phyloP scores from a whole-genome alignment of 2,888 invertebrate genomes.

The Hypomecis atomaria region DNA sequence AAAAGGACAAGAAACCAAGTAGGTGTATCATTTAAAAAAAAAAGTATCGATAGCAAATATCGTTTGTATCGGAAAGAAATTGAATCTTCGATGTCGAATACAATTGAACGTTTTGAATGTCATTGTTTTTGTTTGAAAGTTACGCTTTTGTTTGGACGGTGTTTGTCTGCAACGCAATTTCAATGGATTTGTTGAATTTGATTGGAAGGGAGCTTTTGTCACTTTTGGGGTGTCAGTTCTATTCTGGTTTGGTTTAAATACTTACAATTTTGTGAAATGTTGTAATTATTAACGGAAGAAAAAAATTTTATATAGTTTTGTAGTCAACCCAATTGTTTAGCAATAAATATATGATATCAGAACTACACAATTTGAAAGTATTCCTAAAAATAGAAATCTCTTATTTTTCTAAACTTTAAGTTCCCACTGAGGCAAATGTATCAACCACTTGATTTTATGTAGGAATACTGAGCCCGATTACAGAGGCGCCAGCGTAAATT shows the following conservation, averaged over 20 bases:
- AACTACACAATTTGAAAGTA: no score
- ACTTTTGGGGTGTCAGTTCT: neutral
- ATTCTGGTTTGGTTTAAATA: neutral
- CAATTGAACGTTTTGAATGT: slow-evolving; percentile 24
- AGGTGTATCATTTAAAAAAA: neutral
- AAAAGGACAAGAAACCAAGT: no score
- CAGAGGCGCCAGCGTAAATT: no score
- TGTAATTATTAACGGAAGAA: no score
- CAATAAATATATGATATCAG: no score
- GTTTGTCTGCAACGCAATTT: slow-evolving; percentile 20
- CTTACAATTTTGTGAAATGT: neutral
- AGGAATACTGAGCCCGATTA: no score
- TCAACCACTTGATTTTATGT: no score
- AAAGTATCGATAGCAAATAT: slow-evolving; percentile 8
- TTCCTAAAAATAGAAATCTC: no score
- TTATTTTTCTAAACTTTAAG: no score
- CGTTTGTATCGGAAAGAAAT: slow-evolving; percentile 20
- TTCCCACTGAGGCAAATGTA: no score
- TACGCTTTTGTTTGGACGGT: slow-evolving; percentile 14
- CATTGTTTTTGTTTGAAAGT: slow-evolving; percentile 29
- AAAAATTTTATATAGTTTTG: no score
- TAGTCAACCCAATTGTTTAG: no score
- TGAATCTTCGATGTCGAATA: slow-evolving; percentile 28
- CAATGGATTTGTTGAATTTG: slow-evolving; percentile 17
- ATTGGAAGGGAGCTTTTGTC: slow-evolving; percentile 3